Percentiles rank a stretch among this genome's conserved stretches.
These are phyloP conservation scores for Barbus barbus DNA, from an alignment of 2,113 vertebrate genomes.

Conservation along the genomic window DNA sequence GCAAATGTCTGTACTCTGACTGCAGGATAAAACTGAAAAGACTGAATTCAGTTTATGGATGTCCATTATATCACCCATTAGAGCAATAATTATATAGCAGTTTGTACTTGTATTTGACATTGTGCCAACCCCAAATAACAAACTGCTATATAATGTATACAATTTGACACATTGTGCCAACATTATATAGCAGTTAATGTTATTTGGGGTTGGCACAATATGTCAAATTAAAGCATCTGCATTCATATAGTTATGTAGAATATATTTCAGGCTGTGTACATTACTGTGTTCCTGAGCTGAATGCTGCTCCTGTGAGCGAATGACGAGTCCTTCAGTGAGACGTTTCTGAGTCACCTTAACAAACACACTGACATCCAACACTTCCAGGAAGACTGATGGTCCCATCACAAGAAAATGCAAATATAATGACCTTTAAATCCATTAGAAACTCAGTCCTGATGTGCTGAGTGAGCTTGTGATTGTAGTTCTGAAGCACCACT, in stretches of 20 bases:
- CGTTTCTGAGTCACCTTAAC: not conserved
- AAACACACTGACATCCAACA: not conserved
- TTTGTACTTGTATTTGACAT: too few species aligned
- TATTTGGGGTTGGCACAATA: too few species aligned
- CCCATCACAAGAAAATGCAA: not conserved
- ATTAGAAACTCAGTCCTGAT: not conserved
- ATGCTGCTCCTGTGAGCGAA: not conserved
- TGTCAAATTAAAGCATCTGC: not conserved
- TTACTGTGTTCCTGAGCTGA: not conserved
- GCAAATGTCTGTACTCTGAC: not conserved
- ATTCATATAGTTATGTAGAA: not conserved
- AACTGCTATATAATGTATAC: too few species aligned
- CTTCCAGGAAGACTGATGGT: not conserved
- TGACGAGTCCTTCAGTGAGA: not conserved
- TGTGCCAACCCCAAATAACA: too few species aligned
- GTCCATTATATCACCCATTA: too few species aligned
- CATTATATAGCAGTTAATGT: too few species aligned
- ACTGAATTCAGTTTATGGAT: too few species aligned
- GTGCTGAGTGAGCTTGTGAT: not conserved
- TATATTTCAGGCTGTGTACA: not conserved
- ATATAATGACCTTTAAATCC: not conserved
- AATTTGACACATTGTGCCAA: too few species aligned
- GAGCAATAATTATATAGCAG: too few species aligned
- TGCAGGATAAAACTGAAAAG: too few species aligned
- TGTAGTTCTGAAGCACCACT: not conserved